Conservation (phyloP, 2,113 vertebrate genomes). For the Camelus bactrianus region DNA sequence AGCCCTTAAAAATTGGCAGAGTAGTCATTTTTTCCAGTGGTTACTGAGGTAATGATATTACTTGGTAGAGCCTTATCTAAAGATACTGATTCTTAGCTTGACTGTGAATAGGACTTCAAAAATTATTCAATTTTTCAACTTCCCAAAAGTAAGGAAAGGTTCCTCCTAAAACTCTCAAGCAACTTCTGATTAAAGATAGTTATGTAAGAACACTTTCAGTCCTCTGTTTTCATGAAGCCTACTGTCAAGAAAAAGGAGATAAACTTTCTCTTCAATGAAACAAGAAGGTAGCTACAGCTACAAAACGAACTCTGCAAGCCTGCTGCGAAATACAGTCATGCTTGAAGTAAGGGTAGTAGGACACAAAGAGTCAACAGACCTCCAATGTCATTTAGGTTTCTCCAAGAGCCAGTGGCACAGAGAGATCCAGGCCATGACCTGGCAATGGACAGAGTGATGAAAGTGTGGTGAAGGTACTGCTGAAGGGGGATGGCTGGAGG, state of each 20-base stretch:
- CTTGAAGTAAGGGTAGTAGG: not conserved
- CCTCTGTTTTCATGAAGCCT: not conserved
- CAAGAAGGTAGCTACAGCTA: not conserved
- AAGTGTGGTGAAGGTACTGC: too few relatives aligned
- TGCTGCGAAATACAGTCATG: not conserved
- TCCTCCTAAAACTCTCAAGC: not conserved
- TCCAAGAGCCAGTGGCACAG: not conserved
- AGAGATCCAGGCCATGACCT: not conserved
- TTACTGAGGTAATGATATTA: not conserved
- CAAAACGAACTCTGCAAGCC: not conserved
- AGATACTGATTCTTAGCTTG: not conserved
- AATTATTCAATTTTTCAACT: not conserved
- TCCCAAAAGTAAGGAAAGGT: not conserved
- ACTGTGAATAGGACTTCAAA: not conserved
- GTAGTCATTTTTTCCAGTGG: constrained; percentile 51
- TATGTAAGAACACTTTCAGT: not conserved
- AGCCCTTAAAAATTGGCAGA: not conserved
- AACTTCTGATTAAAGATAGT: constrained; percentile 9
- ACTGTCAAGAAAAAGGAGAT: not conserved
- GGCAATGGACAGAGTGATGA: not conserved
- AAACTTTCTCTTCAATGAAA: constrained; percentile 7
- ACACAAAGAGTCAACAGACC: not conserved
- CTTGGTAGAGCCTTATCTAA: not conserved
- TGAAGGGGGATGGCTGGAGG: not conserved
- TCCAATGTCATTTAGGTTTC: not conserved